A percentile compares a stretch with the other conserved stretches of the same genome.
Evolutionary conservation across 2,797 vertebrate genomes (phyloP).

Genomic region (Chaenodraco wilsoni): DNA sequence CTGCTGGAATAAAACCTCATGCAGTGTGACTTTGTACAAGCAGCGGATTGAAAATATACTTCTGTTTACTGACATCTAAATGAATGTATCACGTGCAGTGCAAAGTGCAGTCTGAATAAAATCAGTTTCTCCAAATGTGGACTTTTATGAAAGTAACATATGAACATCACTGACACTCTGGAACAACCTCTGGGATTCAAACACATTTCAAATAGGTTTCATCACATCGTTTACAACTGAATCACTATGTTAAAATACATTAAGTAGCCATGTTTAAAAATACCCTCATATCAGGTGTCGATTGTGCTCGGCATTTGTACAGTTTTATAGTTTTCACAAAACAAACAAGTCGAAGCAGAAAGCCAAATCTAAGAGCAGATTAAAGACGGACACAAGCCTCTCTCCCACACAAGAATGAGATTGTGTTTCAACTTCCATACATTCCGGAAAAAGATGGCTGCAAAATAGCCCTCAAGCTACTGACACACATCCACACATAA

Average conservation of each 20-base stretch:
- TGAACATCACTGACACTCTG: constrained; percentile 56
- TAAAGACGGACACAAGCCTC: constrained; percentile 51
- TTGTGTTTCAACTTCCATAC: constrained; percentile 24
- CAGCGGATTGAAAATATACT: constrained; percentile 25
- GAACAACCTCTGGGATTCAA: constrained; percentile 44
- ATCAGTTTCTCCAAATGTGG: constrained; percentile 35
- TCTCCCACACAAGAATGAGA: constrained; percentile 35
- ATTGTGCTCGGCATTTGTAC: constrained; percentile 54
- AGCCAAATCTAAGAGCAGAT: constrained; percentile 60
- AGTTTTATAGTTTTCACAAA: constrained; percentile 53
- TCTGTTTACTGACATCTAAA: constrained; percentile 57
- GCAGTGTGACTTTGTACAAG: constrained; percentile 46
- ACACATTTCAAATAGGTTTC: constrained; percentile 47
- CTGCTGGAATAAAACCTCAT: constrained; percentile 46
- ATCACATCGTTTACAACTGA: constrained; percentile 57
- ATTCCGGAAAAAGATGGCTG: neutral
- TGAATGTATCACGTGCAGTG: constrained; percentile 59
- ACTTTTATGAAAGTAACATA: constrained; percentile 26
- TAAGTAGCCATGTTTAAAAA: constrained; percentile 36
- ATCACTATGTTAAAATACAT: constrained; percentile 56
- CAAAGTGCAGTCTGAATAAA: constrained; percentile 70
- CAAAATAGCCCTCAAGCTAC: constrained; percentile 5
- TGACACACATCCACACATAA: constrained; percentile 18
- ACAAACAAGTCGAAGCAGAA: constrained; percentile 56
- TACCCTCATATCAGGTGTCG: constrained; percentile 31